Percentiles rank a stretch among this genome's conserved stretches.
phyloP scores from a whole-genome alignment of 2,113 vertebrate genomes.

The Lanius ludovicianus region DNA sequence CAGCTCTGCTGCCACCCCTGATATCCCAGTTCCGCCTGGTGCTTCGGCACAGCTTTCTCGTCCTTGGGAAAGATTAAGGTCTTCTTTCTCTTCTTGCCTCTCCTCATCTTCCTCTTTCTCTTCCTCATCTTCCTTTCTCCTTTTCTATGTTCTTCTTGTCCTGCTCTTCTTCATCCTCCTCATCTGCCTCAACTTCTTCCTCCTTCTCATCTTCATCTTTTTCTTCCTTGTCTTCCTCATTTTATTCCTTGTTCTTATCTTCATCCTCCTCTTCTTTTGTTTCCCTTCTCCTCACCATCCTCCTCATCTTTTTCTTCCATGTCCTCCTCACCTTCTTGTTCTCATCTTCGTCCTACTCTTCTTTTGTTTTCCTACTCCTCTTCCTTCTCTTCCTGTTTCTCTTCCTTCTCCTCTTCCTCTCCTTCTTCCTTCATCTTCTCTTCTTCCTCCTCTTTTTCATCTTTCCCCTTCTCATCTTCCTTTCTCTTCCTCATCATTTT shows the following conservation, averaged over 20 bases:
- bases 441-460: neutral
- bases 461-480: neutral
- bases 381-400: neutral
- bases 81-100: neutral
- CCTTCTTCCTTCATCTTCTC: rapidly evolving
- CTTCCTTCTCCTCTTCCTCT: neutral
- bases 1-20: rapidly evolving
- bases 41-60: rapidly evolving
- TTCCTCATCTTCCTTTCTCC: rapidly evolving
- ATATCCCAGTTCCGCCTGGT: neutral
- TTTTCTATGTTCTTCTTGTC: neutral
- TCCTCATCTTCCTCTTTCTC: neutral
- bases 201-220: neutral
- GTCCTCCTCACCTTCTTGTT: rapidly evolving
- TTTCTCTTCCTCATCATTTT: neutral
- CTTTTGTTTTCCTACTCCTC: neutral
- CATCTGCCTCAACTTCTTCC: neutral
- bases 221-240: rapidly evolving
- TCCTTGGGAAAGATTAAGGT: neutral
- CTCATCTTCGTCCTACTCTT: neutral
- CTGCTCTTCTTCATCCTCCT: neutral
- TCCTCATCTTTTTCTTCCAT: neutral
- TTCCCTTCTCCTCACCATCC: neutral
- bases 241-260: neutral
- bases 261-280: neutral